phyloP scores from a whole-genome alignment of 2,797 vertebrate genomes.

The Chelon auratus region DNA sequence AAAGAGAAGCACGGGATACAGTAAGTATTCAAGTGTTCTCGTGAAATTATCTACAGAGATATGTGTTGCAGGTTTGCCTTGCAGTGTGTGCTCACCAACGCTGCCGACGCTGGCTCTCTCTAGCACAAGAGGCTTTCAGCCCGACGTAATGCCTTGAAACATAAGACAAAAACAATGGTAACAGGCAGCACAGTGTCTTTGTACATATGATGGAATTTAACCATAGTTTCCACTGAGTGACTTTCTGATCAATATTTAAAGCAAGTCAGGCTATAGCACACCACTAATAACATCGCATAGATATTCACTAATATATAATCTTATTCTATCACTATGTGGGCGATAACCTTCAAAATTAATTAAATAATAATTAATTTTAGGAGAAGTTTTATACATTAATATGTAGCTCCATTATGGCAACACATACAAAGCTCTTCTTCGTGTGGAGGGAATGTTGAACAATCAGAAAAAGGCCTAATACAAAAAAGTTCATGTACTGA shows the following conservation, averaged over 20 bases:
- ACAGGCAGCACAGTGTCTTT: conserved; percentile 7
- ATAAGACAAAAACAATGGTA: conserved; percentile 84
- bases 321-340: not conserved
- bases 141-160: conserved; percentile 95
- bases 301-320: not conserved
- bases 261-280: conserved; percentile 4
- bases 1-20: conserved; percentile 35
- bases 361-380: too few relatives aligned
- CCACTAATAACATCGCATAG: not conserved
- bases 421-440: too few relatives aligned
- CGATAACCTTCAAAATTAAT: not conserved
- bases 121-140: conserved; percentile 90
- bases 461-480: too few relatives aligned
- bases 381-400: too few relatives aligned
- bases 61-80: conserved; percentile 38
- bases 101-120: conserved; percentile 90
- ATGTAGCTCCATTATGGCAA: too few relatives aligned
- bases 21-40: conserved; percentile 10
- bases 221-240: not conserved
- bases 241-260: conserved; percentile 29
- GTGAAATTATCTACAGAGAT: conserved; percentile 23
- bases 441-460: too few relatives aligned
- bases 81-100: conserved; percentile 85
- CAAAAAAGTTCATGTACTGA: not conserved
- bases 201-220: conserved; percentile 8